Evolutionary conservation across 2,888 invertebrate genomes (phyloP).

Genomic region (Drosophila demipolita): DNA sequence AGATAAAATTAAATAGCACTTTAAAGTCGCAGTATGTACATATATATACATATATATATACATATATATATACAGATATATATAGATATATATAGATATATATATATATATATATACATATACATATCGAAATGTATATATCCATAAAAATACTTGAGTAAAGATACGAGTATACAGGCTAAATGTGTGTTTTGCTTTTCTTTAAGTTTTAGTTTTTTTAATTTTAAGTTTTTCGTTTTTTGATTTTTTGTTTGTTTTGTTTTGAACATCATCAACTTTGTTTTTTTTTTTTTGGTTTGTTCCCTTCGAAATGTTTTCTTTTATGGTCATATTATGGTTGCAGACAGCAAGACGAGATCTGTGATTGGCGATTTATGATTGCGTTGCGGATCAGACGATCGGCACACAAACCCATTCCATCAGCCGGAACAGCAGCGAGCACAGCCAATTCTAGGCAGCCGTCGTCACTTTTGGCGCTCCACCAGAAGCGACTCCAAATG

Average conservation of each 20-base stretch:
- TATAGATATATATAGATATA: conserved; percentile 1
- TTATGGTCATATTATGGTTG: conserved; percentile 42
- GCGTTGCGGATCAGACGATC: conserved; percentile 71
- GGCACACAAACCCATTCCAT: conserved; percentile 84
- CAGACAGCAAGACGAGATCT: conserved; percentile 50
- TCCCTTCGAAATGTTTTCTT: conserved; percentile 52
- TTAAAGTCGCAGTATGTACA: conserved; percentile 41
- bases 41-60: background rate
- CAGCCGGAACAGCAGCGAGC: conserved; percentile 83
- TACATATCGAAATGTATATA: conserved; percentile 23
- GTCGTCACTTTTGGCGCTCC: conserved; percentile 71
- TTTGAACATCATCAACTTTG: conserved; percentile 5
- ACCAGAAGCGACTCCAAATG: conserved; percentile 14
- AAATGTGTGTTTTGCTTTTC: conserved; percentile 23
- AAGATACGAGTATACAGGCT: conserved; percentile 67
- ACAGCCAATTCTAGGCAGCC: conserved; percentile 83
- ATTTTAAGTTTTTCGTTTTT: background rate
- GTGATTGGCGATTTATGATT: background rate
- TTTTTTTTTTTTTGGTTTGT: conserved; percentile 55
- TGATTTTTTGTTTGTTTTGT: conserved; percentile 8
- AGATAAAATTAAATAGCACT: conserved; percentile 74
- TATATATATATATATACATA: conserved; percentile 13
- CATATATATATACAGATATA: background rate
- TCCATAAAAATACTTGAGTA: conserved; percentile 72
- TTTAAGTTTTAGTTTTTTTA: background rate